Conservation (phyloP, 2,797 vertebrate species). For the Rachycentron canadum region DNA sequence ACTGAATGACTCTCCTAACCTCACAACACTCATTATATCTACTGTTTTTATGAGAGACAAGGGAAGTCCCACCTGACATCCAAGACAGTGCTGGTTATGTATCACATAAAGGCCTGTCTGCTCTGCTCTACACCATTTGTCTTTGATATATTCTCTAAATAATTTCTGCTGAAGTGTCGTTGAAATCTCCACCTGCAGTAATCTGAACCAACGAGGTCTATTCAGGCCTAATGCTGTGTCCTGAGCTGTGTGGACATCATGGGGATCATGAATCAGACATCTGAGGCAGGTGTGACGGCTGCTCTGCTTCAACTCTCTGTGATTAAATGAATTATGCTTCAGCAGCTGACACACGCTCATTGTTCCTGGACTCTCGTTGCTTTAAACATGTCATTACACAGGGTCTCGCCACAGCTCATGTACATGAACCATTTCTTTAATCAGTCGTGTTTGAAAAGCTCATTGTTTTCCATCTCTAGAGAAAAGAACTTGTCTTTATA, state of each 20-base stretch:
- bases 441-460: constrained; percentile 23
- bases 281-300: constrained; percentile 74
- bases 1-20: constrained; percentile 5
- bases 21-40: not conserved
- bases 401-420: constrained; percentile 38
- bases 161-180: not conserved
- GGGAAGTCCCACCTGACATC: not conserved
- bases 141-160: not conserved
- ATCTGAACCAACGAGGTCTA: constrained; percentile 3
- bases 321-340: constrained; percentile 84
- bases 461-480: constrained; percentile 16
- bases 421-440: constrained; percentile 43
- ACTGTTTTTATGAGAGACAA: not conserved
- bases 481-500: not conserved
- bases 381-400: constrained; percentile 86
- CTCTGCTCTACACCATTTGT: not conserved
- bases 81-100: not conserved
- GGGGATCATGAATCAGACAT: constrained; percentile 47
- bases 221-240: constrained; percentile 37
- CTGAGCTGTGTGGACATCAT: constrained; percentile 5
- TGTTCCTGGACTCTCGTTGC: constrained; percentile 65
- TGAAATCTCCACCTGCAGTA: not conserved
- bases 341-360: constrained; percentile 66
- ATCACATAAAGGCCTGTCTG: not conserved
- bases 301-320: constrained; percentile 46